Percentiles rank a stretch among this genome's conserved stretches.
These are phyloP conservation scores for Lithosia quadra DNA, from an alignment of 2,888 invertebrate genomes.

Conservation along the genomic window DNA sequence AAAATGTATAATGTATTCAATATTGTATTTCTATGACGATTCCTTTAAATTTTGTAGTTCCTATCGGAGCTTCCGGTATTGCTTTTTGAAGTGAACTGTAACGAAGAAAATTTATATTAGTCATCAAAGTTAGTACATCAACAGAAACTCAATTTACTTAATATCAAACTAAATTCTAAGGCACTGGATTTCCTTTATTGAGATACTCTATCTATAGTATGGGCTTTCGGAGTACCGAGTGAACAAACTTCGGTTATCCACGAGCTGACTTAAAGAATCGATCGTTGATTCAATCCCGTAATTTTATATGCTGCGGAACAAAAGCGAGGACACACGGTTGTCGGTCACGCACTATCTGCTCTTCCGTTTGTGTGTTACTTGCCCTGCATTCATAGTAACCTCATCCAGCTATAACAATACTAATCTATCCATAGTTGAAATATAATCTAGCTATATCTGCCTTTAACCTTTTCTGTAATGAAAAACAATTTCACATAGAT, in stretches of 20 bases:
- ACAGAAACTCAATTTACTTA: no score
- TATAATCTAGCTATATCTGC: background rate
- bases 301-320: constrained; percentile 64
- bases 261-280: constrained; percentile 25
- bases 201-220: background rate
- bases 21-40: background rate
- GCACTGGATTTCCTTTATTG: no score
- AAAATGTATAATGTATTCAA: background rate
- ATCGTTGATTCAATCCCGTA: constrained; percentile 58
- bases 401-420: background rate
- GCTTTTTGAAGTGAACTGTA: background rate
- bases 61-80: background rate
- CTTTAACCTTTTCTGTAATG: no score
- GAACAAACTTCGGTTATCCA: constrained; percentile 21
- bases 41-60: background rate
- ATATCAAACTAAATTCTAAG: no score
- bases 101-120: no score
- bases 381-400: constrained; percentile 58
- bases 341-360: constrained; percentile 71
- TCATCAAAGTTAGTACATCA: no score
- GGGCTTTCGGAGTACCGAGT: background rate
- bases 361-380: constrained; percentile 70
- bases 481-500: background rate
- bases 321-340: constrained; percentile 59
- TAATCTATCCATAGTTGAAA: constrained; percentile 1